Evolutionary conservation across 2,113 vertebrate genomes (phyloP), one percentile per base, ranked within the genome.

Genomic region (Galbula dea): DNA sequence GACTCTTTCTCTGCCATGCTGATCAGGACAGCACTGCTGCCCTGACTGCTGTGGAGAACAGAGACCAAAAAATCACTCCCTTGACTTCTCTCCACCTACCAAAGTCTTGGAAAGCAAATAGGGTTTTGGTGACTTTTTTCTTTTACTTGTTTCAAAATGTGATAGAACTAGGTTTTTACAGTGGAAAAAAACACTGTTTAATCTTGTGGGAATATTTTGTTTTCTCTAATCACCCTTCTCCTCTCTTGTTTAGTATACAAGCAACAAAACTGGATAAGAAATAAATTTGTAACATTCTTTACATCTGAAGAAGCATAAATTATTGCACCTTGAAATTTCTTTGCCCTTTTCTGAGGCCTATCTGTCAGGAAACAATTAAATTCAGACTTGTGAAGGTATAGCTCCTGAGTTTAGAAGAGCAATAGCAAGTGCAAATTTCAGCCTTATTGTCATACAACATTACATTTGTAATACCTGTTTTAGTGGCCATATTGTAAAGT

Each of bases 1-100:
- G 72, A 80, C 58, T 94, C 34, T 95, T 96, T 89, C 69, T 81
- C 82, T 89, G 51, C 76, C 59, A 73, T 95, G 89, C 32, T 94
- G 95, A 92, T 95, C 83, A 93, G 88, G 86, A 91, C 32, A 61
- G 83, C 51, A 83, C 39, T 86, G 83, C 67, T 95, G 41, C 37
- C 80, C 69, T 92, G 81, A 72, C 84, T 92, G 39, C 52, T 83
- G 37, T 45, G 86, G 48, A 93, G 68, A 77, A 24, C 10, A 81
- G 39, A 94, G n/a, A 86, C 23, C 1, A n/a, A 78, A 88, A 75
- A 46, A 49, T 39, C 75, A 54, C 37, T 78, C n/a, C n/a, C 66
- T 86, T 43, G 8, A 67, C 68, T 95, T 88, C 36, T 89, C 26
- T 88, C 41, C 61, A 68, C 15, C 29, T 86, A 49, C 54, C 75